Conservation (phyloP, 2,888 invertebrate species). For the Tetragonisca angustula region DNA sequence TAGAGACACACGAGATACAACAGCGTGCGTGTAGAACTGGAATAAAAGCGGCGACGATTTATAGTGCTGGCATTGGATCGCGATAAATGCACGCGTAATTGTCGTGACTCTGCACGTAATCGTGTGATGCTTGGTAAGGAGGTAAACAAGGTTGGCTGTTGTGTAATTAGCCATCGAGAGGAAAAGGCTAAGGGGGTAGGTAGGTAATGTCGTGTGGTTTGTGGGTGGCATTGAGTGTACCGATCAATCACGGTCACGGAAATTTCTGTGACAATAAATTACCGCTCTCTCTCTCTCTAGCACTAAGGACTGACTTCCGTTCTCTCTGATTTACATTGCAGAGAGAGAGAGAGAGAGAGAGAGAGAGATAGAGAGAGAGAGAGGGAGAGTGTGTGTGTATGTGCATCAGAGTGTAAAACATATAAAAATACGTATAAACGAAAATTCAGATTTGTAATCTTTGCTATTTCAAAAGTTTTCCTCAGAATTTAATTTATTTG, state of each 20-base stretch:
- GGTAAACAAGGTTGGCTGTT: constrained; percentile 40
- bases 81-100: constrained; percentile 59
- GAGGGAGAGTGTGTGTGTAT: no score
- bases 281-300: neutral
- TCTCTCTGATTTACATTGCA: neutral
- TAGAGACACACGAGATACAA: constrained; percentile 41
- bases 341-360: neutral
- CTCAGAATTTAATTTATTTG: neutral
- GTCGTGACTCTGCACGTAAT: constrained; percentile 44
- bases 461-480: neutral
- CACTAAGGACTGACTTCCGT: neutral
- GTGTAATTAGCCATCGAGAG: constrained; percentile 39
- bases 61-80: constrained; percentile 12
- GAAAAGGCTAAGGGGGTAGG: constrained; percentile 1
- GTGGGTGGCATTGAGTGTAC: constrained; percentile 7
- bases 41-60: constrained; percentile 43
- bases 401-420: no score
- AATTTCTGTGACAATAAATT: constrained; percentile 27
- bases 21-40: neutral
- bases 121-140: neutral
- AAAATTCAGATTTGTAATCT: neutral
- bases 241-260: neutral
- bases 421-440: neutral
- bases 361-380: neutral
- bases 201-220: constrained; percentile 1